phyloP scores from a whole-genome alignment of 2,888 invertebrate species.

The Heteropelma amictum region DNA sequence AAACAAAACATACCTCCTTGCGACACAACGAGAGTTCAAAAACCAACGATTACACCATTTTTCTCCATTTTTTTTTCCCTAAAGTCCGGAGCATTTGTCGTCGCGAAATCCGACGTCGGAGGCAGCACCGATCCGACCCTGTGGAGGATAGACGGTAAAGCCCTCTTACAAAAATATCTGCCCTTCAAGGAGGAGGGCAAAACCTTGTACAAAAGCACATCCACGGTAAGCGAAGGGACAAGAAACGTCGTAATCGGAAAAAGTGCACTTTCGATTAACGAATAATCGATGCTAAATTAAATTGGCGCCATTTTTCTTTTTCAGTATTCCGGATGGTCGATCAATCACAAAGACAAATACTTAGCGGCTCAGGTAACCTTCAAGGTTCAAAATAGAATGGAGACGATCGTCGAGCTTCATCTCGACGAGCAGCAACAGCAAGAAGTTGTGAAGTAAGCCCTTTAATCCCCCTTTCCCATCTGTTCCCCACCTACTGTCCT shows the following conservation, averaged over 20 bases:
- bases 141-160: slow-evolving; percentile 82
- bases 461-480: slow-evolving; percentile 8
- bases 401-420: slow-evolving; percentile 79
- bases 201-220: slow-evolving; percentile 79
- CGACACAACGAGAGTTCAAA: too few relatives aligned
- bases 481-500: background rate
- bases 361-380: slow-evolving; percentile 78
- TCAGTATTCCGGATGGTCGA: slow-evolving; percentile 79
- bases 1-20: too few relatives aligned
- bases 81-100: slow-evolving; percentile 81
- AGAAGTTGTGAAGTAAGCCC: slow-evolving; percentile 72
- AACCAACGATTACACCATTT: too few relatives aligned
- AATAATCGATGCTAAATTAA: background rate
- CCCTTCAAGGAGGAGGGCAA: slow-evolving; percentile 79
- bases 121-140: slow-evolving; percentile 79
- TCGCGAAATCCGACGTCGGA: slow-evolving; percentile 80
- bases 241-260: too few relatives aligned
- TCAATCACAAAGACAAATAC: slow-evolving; percentile 78
- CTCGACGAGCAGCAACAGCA: slow-evolving; percentile 71
- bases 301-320: slow-evolving; percentile 13
- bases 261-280: too few relatives aligned
- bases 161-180: slow-evolving; percentile 81
- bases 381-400: slow-evolving; percentile 78
- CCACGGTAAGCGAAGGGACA: slow-evolving; percentile 77
- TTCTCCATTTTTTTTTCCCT: slow-evolving; percentile 4